Percentiles rank a stretch among this genome's conserved stretches.
phyloP scores from a whole-genome alignment of 2,888 invertebrate species.

The Athalia circularis region DNA sequence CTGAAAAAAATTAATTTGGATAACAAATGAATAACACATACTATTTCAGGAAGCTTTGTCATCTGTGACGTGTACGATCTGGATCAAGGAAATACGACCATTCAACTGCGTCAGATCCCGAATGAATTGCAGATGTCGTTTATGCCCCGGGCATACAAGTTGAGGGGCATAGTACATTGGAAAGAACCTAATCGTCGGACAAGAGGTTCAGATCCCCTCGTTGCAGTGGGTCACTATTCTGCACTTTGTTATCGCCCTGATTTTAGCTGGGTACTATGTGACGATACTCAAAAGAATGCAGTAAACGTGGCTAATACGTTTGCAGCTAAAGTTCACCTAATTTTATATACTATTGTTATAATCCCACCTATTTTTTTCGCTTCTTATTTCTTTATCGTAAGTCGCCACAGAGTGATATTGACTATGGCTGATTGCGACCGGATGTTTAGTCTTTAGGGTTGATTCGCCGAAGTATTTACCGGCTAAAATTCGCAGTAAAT shows the following conservation, averaged over 20 bases:
- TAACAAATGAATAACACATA: neutral
- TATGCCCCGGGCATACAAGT: neutral
- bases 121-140: constrained; percentile 4
- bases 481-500: too few relatives aligned
- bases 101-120: neutral
- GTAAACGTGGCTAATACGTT: too few relatives aligned
- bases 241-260: constrained; percentile 4
- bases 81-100: neutral
- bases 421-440: too few relatives aligned
- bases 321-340: too few relatives aligned
- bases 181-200: neutral
- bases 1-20: neutral
- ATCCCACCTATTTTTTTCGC: too few relatives aligned
- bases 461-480: too few relatives aligned
- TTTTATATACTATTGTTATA: neutral
- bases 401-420: too few relatives aligned
- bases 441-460: too few relatives aligned
- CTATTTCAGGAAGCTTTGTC: neutral
- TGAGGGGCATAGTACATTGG: constrained; percentile 10
- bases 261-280: neutral
- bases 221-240: constrained; percentile 3
- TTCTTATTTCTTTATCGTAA: too few relatives aligned
- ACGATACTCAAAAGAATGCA: neutral
- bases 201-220: neutral
- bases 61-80: neutral